Evolutionary conservation across 2,113 vertebrate genomes (phyloP).

Genomic region (Takifugu bimaculatus): DNA sequence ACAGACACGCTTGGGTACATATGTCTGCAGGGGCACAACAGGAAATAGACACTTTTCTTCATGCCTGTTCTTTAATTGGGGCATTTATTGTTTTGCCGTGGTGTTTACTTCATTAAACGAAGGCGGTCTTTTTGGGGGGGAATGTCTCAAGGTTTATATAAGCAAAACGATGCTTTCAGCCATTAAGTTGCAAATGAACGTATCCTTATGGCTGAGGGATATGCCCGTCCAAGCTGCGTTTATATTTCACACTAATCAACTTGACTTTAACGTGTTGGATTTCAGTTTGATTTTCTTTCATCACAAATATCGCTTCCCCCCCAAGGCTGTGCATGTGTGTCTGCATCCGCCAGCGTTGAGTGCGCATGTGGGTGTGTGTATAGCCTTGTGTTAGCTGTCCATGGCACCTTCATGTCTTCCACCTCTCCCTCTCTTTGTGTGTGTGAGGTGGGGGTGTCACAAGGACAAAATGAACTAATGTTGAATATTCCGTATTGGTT

Average conservation of each 20-base stretch:
- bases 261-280: conserved; percentile 77
- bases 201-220: conserved; percentile 73
- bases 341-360: conserved; percentile 4
- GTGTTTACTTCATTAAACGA: conserved; percentile 75
- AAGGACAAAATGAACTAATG: conserved; percentile 75
- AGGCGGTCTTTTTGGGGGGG: conserved; percentile 49
- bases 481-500: conserved; percentile 80
- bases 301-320: conserved; percentile 71
- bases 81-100: conserved; percentile 75
- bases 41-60: conserved; percentile 74
- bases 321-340: conserved; percentile 38
- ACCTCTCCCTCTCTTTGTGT: conserved; percentile 34
- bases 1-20: conserved; percentile 71
- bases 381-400: conserved; percentile 36
- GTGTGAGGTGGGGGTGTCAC: conserved; percentile 41
- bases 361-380: conserved; percentile 15
- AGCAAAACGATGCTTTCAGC: conserved; percentile 69
- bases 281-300: conserved; percentile 77
- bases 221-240: conserved; percentile 70
- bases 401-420: conserved; percentile 51
- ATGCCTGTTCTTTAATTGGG: conserved; percentile 77
- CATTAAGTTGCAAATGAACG: conserved; percentile 74
- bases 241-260: conserved; percentile 75
- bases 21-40: conserved; percentile 66
- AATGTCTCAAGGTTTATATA: conserved; percentile 76